Base-by-base conservation (phyloP, 2,888 invertebrate species). In the Xylota segnis region DNA sequence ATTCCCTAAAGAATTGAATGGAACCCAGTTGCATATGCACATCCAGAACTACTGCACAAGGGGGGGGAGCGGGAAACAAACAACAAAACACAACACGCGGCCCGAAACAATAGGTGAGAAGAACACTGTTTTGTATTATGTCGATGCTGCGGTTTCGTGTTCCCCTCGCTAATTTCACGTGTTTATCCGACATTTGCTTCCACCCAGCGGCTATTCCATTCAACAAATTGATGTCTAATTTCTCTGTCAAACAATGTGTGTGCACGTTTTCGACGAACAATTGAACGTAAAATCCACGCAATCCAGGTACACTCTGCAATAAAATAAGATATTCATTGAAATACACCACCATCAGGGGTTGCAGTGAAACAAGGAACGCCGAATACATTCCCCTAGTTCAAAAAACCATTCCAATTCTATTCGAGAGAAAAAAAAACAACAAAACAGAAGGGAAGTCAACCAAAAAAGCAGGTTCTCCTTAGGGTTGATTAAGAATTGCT, bases 201-300 rank as follows among this genome's bases (percentile, higher is more conserved):
- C 63, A 56, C 50, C 45, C 84, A 66, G 29, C 65, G 75, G 50
- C 81, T 37, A 54, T 81, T 71, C 59, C 82, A 82, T 82, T 86
- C 82, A 86, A 86, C 86, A 86, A 86, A 86, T 86, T 86, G 86
- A 86, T 82, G 86, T 82, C 86, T 86, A 86, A 86, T 86, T 86
- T 86, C 82, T 76, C 86, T 86, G 86, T 86, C 86, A 86, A 86
- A 86, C 86, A 86, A 86, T 86, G 86, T 86, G 86, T 82, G 82
- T 82, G 76, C 81, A 81, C 71, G 84, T 82, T 81, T 71, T 66
- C 81, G 75, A 32, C 29, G 45, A 84, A 84, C 81, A 83, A 83
- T 83, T 83, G 74, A 83, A 76, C 81, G 58, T 58, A 75, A 81
- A 84, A 84, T 84, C 84, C 83, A 74, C 78, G 72, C 78, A 78